Evolutionary conservation across 2,113 vertebrate genomes (phyloP), one percentile per base, ranked within the genome.

Genomic region (Rhinolophus ferrumequinum): DNA sequence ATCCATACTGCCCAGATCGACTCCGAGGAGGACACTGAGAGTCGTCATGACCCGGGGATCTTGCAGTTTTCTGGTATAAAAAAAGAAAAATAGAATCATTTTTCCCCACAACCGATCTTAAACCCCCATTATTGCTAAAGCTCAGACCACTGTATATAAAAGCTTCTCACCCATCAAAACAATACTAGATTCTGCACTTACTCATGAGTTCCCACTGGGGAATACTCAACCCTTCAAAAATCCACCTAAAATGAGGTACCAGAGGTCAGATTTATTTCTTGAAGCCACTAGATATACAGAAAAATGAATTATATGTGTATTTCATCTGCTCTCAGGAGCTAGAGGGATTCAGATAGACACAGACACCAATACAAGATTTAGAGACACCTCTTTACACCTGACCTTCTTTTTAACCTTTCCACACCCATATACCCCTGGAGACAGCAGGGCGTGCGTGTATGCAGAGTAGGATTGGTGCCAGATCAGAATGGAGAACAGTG

Each of bases 11-110:
- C 99, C 99, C 64, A 99, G 98, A 95, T 99, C 99, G 0, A 99
- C 98, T 0, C 99, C 99, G 3, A 99, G 98, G 77, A 99, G 98
- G 75, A 99, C 99, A 24, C 99, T 99, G 1, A 99, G 99, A 1
- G 99, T 99, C 4, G 99, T 99, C 99, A 99, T 99, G 84, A 99
- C 99, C 67, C 99, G 98, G 8, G 99, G 99, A 96, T 99, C 99
- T 92, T 99, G 99, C 73, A 99, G 98, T 97, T 99, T 99, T 94
- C 99, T 99, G 62, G 33, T 8, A 22, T 28, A n/a, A 52, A 56
- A 54, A 73, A 18, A 21, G 19, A 50, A 50, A 52, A 62, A 1
- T 8, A 38, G 22, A 6, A 56, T n/a, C 24, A 90, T 4, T 82
- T 24, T 4, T 72, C 38, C 21, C 47, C 22, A 56, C 8, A 69